Base-by-base conservation (phyloP, 92 coral and sea anemone genomes). In the Zoanthus sociatus region DNA sequence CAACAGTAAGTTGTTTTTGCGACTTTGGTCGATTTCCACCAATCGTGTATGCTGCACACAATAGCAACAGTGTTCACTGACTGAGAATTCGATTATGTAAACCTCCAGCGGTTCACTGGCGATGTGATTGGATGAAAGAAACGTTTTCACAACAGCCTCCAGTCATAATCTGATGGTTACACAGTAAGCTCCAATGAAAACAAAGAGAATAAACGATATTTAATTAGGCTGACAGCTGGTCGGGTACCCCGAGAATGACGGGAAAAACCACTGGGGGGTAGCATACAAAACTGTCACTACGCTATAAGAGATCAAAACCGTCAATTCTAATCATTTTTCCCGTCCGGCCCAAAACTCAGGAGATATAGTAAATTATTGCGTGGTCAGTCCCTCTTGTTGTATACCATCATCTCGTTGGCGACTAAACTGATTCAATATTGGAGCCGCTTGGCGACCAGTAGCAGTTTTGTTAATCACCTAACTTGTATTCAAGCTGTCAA, bases 151-250 rank as follows among this genome's bases (percentile, higher is more conserved):
- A 92, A 93, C 90, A 91, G 93, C 95, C 98, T 84, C 88, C 82
- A 92, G 98, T 92, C 86, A 94, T 77, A 85, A 76, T 81, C 85
- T 44, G 85, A 81, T 81, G 90, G 81, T 88, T 79, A 70, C 91
- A 54, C 94, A 73, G 93, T 42, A 67, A 64, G 89, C 84, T 84
- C 98, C 98, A 94, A 93, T 94, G 92, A 93, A 81, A 89, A 87
- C 94, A 91, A 91, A 91, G 94, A 73, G 75, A 73, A 81, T 92
- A 84, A 64, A 83, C 74, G 93, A 89, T 91, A 93, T 94, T 94
- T 92, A 94, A 94, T 94, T 94, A 91, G 86, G 88, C 68, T 91
- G 98, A 93, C 98, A 94, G 98, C 98, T 94, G 98, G 47, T 73
- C 72, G 72, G 78, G 85, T 87, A 90, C 85, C 79, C 83, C 86